phyloP scores from a whole-genome alignment of 2,113 vertebrate species.

The Aviceda subcristata region DNA sequence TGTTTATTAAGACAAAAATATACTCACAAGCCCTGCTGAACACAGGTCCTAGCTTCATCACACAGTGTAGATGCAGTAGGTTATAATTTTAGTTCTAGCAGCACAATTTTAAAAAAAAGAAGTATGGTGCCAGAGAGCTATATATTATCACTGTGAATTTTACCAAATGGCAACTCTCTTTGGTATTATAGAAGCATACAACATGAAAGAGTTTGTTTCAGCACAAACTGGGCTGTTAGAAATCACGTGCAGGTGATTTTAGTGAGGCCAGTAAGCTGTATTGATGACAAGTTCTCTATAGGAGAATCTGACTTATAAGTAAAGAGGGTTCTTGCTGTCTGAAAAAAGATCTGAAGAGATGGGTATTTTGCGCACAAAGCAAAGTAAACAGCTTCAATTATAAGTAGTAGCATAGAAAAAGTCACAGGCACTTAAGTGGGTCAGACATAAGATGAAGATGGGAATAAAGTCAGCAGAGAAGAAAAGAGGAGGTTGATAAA shows the following conservation, averaged over 20 bases:
- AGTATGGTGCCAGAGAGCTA: background rate
- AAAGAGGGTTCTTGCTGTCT: background rate
- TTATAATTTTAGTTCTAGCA: background rate
- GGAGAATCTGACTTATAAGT: background rate
- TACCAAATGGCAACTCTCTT: background rate
- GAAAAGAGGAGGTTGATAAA: slow-evolving; percentile 26
- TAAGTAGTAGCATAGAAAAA: slow-evolving; percentile 18
- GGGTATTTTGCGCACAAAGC: slow-evolving; percentile 31
- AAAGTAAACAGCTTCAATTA: slow-evolving; percentile 37
- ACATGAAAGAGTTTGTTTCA: background rate
- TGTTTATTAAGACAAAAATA: background rate
- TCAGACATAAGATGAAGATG: background rate
- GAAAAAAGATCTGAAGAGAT: slow-evolving; percentile 27
- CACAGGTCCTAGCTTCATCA: background rate
- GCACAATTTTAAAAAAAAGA: background rate
- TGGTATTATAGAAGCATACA: background rate
- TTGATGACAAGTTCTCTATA: background rate
- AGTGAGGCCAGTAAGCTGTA: background rate
- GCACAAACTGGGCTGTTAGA: background rate
- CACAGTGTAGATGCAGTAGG: background rate
- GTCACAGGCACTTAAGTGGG: slow-evolving; percentile 39
- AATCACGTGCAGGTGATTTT: accelerated
- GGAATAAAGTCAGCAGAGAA: slow-evolving; percentile 34
- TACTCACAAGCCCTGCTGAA: background rate
- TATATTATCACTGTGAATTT: background rate